These are phyloP conservation scores for Corythornis vintsioides DNA, from an alignment of 2,113 vertebrate species.

Conservation along the genomic window DNA sequence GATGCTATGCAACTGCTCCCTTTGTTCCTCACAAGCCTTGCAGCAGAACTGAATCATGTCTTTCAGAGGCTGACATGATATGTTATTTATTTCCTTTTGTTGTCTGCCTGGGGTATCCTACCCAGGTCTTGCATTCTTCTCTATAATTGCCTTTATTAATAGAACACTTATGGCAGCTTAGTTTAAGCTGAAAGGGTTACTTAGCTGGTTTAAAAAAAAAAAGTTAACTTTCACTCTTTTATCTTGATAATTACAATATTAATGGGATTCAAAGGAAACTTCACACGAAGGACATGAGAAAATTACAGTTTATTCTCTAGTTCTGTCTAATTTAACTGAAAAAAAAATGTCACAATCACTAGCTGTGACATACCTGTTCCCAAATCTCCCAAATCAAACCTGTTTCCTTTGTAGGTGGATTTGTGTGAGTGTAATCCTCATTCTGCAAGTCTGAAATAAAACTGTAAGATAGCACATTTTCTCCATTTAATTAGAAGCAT, in stretches of 20 bases:
- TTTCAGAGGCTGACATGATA: not conserved
- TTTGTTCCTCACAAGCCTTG: not conserved
- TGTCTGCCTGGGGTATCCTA: not conserved
- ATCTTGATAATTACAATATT: not conserved
- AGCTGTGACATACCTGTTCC: not conserved
- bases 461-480: not conserved
- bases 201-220: not conserved
- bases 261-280: not conserved
- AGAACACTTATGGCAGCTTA: not conserved
- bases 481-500: not conserved
- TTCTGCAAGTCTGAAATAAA: constrained; percentile 14
- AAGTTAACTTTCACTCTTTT: not conserved
- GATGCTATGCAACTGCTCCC: not conserved
- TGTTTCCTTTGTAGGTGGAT: not conserved
- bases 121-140: not conserved
- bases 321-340: not conserved
- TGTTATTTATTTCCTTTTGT: not conserved
- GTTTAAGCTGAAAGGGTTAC: not conserved
- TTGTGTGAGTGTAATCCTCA: not conserved
- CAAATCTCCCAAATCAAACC: not conserved
- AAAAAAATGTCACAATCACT: not conserved
- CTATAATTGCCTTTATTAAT: constrained; percentile 2
- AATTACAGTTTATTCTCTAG: not conserved
- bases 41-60: not conserved
- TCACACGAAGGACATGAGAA: not conserved